phyloP scores from a whole-genome alignment of 2,888 invertebrate genomes.

The Epiblema foenella region DNA sequence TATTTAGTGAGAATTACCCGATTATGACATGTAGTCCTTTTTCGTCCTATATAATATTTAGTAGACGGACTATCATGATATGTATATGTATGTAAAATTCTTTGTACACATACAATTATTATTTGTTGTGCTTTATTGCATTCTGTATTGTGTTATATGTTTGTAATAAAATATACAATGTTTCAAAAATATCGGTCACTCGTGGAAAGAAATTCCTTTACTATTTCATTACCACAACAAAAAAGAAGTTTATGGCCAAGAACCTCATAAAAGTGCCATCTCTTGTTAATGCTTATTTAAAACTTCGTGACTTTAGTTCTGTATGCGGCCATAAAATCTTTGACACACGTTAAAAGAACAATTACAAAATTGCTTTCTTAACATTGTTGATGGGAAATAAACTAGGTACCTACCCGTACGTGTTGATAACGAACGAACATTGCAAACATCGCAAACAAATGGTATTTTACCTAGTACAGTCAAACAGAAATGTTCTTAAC shows the following conservation, averaged over 20 bases:
- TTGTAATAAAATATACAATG: too few relatives aligned
- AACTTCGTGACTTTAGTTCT: neutral
- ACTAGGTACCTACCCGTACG: neutral
- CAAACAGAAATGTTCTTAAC: too few relatives aligned
- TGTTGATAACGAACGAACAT: slow-evolving; percentile 4
- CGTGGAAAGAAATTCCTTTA: neutral
- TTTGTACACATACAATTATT: too few relatives aligned
- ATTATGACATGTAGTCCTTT: too few relatives aligned
- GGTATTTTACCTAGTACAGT: too few relatives aligned
- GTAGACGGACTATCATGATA: too few relatives aligned
- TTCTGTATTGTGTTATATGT: too few relatives aligned
- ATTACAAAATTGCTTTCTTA: neutral
- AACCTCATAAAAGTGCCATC: neutral
- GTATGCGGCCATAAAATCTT: neutral
- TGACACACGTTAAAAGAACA: neutral
- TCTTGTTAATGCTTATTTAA: slow-evolving; percentile 6
- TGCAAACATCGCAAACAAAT: too few relatives aligned
- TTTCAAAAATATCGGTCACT: neutral
- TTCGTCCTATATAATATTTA: too few relatives aligned
- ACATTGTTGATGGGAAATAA: neutral
- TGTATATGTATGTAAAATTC: too few relatives aligned
- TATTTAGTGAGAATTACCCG: too few relatives aligned
- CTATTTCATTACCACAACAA: neutral
- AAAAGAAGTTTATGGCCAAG: neutral
- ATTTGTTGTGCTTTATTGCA: too few relatives aligned